Evolutionary conservation across 2,113 vertebrate genomes (phyloP).

Genomic region (Phylloscopus trochiloides): DNA sequence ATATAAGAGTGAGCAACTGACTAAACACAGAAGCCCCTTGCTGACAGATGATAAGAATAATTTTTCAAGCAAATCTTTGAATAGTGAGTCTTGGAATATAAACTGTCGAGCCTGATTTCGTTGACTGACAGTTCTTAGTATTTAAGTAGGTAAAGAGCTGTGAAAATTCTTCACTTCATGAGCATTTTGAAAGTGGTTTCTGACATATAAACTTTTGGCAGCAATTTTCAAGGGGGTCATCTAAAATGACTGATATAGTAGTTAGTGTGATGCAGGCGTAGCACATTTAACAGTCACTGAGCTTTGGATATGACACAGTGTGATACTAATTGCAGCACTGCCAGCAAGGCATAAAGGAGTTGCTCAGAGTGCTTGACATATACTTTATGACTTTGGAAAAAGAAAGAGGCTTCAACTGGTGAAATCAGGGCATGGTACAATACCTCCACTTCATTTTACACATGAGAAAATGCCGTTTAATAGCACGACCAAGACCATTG

Average conservation of each 20-base stretch:
- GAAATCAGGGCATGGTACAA: constrained; percentile 20
- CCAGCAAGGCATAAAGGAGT: constrained; percentile 42
- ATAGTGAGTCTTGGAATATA: constrained; percentile 25
- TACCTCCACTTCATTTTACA: neutral
- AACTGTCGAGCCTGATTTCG: constrained; percentile 50
- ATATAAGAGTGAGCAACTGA: constrained; percentile 50
- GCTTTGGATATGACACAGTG: constrained; percentile 55
- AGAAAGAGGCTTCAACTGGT: constrained; percentile 7
- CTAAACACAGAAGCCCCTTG: constrained; percentile 33
- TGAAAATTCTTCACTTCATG: constrained; percentile 70
- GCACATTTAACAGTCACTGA: constrained; percentile 62
- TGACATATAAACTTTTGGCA: constrained; percentile 77
- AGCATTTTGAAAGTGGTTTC: constrained; percentile 72
- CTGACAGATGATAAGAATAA: constrained; percentile 59
- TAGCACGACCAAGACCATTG: neutral
- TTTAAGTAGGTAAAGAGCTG: constrained; percentile 67
- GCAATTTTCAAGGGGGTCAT: constrained; percentile 77
- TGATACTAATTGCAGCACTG: constrained; percentile 59
- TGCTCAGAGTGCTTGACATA: constrained; percentile 18
- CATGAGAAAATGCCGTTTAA: constrained; percentile 5
- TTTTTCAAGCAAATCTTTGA: constrained; percentile 64
- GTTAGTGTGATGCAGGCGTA: constrained; percentile 53
- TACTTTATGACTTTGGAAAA: constrained; percentile 50
- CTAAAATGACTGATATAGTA: constrained; percentile 73
- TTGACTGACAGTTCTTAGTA: constrained; percentile 72